A percentile compares a stretch with the other conserved stretches of the same genome.
Conservation (phyloP, 2,113 vertebrate species). For the Xiphophorus hellerii region DNA sequence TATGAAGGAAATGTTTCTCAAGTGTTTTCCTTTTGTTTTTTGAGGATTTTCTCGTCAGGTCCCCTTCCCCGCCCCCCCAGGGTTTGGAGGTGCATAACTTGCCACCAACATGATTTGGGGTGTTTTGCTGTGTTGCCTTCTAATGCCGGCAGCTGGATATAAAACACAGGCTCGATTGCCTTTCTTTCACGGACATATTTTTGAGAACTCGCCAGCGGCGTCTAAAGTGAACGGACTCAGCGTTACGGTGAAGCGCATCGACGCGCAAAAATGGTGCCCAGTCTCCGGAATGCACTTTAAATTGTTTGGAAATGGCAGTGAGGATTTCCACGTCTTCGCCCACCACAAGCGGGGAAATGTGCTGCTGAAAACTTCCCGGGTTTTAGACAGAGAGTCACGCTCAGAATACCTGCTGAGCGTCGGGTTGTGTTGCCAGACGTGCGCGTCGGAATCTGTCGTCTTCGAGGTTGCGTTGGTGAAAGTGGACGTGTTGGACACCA, state of each 20-base stretch:
- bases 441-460: constrained; percentile 56
- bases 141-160: constrained; percentile 66
- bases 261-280: constrained; percentile 84
- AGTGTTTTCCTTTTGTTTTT: constrained; percentile 43
- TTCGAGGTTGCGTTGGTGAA: constrained; percentile 79
- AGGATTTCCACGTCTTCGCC: constrained; percentile 82
- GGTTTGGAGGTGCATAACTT: constrained; percentile 60
- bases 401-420: constrained; percentile 81
- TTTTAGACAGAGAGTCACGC: constrained; percentile 85
- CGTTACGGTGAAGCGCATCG: constrained; percentile 82
- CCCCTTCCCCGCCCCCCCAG: background rate
- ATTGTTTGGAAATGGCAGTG: constrained; percentile 83
- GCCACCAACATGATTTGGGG: constrained; percentile 76
- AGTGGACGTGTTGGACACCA: constrained; percentile 87
- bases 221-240: constrained; percentile 85
- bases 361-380: constrained; percentile 80
- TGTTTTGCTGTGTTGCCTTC: constrained; percentile 71
- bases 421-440: constrained; percentile 80
- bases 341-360: constrained; percentile 84
- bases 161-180: constrained; percentile 69
- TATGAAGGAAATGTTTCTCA: constrained; percentile 41
- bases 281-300: constrained; percentile 79
- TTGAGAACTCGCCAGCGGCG: constrained; percentile 86
- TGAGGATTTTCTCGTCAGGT: constrained; percentile 37
- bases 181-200: constrained; percentile 85